Percentiles rank a stretch among this genome's conserved stretches.
These are phyloP conservation scores for Sciurus carolinensis DNA, from an alignment of 2,797 vertebrate species.

Conservation along the genomic window DNA sequence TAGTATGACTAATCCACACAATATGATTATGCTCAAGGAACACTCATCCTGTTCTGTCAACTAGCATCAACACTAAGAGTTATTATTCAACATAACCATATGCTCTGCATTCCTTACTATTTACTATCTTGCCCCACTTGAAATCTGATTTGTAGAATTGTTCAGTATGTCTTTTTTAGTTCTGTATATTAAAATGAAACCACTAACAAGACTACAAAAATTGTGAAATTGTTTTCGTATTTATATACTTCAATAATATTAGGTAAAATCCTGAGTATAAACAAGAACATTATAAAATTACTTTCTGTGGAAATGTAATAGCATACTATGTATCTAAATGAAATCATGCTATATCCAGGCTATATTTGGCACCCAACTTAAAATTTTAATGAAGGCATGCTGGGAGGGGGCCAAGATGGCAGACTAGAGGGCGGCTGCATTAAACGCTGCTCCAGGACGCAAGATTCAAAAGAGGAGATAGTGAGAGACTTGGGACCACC, in stretches of 20 bases:
- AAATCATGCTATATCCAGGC: background rate
- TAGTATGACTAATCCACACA: slow-evolving; percentile 67
- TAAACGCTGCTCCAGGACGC: too few species aligned
- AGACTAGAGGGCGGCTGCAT: too few species aligned
- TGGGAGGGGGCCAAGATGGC: too few species aligned
- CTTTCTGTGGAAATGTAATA: slow-evolving; percentile 1
- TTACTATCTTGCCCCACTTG: slow-evolving; percentile 45
- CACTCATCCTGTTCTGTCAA: slow-evolving; percentile 75
- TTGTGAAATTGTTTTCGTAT: slow-evolving; percentile 31
- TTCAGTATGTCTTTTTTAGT: background rate
- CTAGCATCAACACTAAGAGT: slow-evolving; percentile 50
- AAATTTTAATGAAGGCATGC: background rate
- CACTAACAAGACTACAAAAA: slow-evolving; percentile 23
- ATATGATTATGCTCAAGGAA: slow-evolving; percentile 36
- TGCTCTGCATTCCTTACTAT: slow-evolving; percentile 45
- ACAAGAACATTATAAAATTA: slow-evolving; percentile 23
- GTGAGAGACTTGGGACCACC: too few species aligned
- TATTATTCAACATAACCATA: slow-evolving; percentile 56
- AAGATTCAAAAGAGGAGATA: too few species aligned
- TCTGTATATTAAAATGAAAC: background rate
- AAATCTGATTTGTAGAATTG: slow-evolving; percentile 37
- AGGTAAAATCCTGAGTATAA: background rate
- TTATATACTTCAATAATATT: slow-evolving; percentile 10
- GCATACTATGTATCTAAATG: background rate
- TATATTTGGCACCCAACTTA: background rate